Evolutionary conservation across 2,888 invertebrate genomes (phyloP).

Genomic region (Cryptocheilus praepositus): DNA sequence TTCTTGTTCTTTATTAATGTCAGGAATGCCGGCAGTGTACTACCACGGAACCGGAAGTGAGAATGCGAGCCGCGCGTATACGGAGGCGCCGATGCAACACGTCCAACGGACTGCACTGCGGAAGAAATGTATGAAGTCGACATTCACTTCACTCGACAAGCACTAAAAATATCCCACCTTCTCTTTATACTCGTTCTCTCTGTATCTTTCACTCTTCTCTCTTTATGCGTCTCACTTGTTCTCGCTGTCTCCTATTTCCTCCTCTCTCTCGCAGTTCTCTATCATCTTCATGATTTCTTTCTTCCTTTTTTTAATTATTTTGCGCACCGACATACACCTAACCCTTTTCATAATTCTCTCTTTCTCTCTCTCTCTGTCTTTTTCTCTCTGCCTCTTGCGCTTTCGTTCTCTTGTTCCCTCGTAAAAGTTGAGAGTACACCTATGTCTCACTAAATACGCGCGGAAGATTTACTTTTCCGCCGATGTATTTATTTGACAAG

Average conservation of each 20-base stretch:
- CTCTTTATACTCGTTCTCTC: constrained; percentile 18
- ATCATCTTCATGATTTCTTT: no score
- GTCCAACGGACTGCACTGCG: constrained; percentile 68
- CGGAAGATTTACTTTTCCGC: no score
- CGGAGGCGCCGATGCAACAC: constrained; percentile 68
- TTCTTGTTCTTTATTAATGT: constrained; percentile 59
- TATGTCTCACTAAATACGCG: constrained; percentile 11
- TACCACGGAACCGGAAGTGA: constrained; percentile 70
- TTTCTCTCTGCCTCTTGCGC: not conserved
- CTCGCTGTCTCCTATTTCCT: constrained; percentile 21
- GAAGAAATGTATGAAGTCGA: constrained; percentile 72
- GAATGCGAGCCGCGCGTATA: constrained; percentile 65
- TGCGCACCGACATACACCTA: not conserved
- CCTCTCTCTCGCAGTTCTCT: no score
- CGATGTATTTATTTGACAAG: constrained; percentile 6
- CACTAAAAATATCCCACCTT: constrained; percentile 28
- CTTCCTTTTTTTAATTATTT: constrained; percentile 4
- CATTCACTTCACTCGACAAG: constrained; percentile 58
- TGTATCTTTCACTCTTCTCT: constrained; percentile 17
- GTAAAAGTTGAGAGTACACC: constrained; percentile 8
- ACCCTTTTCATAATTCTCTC: constrained; percentile 14
- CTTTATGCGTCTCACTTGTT: constrained; percentile 20
- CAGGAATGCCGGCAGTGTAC: constrained; percentile 69
- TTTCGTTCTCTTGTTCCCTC: constrained; percentile 11
- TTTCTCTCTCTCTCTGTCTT: not conserved